phyloP scores from a whole-genome alignment of 2,888 invertebrate species.

The Lepidochitona cinerea region DNA sequence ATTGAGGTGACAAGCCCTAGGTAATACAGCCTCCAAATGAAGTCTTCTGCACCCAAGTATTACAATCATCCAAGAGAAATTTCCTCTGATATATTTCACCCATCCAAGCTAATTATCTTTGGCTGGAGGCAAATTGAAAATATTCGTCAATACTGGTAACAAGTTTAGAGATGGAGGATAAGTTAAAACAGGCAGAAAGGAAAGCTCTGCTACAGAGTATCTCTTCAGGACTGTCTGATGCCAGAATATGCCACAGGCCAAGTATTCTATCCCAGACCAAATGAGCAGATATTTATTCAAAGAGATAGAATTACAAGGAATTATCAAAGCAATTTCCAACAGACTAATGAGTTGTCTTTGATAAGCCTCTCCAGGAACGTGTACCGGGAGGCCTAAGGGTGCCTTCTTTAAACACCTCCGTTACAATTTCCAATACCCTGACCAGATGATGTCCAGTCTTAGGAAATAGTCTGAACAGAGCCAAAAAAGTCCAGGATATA shows the following conservation, averaged over 20 bases:
- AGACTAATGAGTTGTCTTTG: slow-evolving; percentile 5
- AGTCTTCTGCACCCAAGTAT: neutral
- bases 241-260: neutral
- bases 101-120: neutral
- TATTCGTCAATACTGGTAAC: slow-evolving; percentile 1
- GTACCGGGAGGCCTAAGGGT: neutral
- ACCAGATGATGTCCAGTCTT: no score
- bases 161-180: neutral
- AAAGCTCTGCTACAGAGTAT: neutral
- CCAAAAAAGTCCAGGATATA: no score
- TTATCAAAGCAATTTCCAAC: slow-evolving; percentile 1
- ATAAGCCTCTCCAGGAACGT: neutral
- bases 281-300: slow-evolving; percentile 5
- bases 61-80: neutral
- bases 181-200: neutral
- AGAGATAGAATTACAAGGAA: slow-evolving; percentile 6
- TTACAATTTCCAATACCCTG: no score
- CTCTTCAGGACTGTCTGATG: neutral
- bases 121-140: neutral
- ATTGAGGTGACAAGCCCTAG: neutral
- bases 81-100: slow-evolving; percentile 4
- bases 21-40: neutral
- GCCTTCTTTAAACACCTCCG: neutral
- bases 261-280: neutral
- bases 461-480: no score